Evolutionary conservation across 2,113 vertebrate species (phyloP).

Genomic region (Thamnaconus septentrionalis): DNA sequence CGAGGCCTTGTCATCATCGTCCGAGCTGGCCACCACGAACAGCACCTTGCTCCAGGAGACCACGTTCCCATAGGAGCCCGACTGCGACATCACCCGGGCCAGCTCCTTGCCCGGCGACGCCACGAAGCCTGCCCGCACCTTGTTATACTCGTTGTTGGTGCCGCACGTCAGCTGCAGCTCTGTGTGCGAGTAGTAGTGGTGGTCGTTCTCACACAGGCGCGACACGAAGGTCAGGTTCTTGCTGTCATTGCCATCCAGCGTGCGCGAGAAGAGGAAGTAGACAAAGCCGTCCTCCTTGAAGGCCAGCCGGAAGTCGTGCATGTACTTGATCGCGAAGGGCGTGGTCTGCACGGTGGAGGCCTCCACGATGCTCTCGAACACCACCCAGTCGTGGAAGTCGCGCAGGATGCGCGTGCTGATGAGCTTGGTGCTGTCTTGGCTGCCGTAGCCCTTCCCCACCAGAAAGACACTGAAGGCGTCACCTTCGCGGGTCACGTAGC

Average conservation of each 20-base stretch:
- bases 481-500: background rate
- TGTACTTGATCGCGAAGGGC: slow-evolving; percentile 76
- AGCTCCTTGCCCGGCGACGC: slow-evolving; percentile 76
- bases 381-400: slow-evolving; percentile 76
- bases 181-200: slow-evolving; percentile 89
- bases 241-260: slow-evolving; percentile 75
- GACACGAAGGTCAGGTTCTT: slow-evolving; percentile 86
- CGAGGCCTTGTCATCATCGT: slow-evolving; percentile 65
- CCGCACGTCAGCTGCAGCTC: slow-evolving; percentile 88
- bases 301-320: slow-evolving; percentile 76
- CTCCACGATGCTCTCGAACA: slow-evolving; percentile 91
- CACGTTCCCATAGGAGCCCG: slow-evolving; percentile 40
- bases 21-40: slow-evolving; percentile 83
- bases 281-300: slow-evolving; percentile 85
- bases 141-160: slow-evolving; percentile 69
- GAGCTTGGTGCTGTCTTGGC: slow-evolving; percentile 87
- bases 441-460: slow-evolving; percentile 90
- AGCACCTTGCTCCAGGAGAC: slow-evolving; percentile 75
- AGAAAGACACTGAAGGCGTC: slow-evolving; percentile 77
- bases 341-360: slow-evolving; percentile 80
- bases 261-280: slow-evolving; percentile 92
- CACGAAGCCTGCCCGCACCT: slow-evolving; percentile 82
- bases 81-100: slow-evolving; percentile 61
- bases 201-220: slow-evolving; percentile 85
- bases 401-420: slow-evolving; percentile 91